These are phyloP conservation scores for Molossus molossus DNA, from an alignment of 2,797 vertebrate genomes.

Conservation along the genomic window DNA sequence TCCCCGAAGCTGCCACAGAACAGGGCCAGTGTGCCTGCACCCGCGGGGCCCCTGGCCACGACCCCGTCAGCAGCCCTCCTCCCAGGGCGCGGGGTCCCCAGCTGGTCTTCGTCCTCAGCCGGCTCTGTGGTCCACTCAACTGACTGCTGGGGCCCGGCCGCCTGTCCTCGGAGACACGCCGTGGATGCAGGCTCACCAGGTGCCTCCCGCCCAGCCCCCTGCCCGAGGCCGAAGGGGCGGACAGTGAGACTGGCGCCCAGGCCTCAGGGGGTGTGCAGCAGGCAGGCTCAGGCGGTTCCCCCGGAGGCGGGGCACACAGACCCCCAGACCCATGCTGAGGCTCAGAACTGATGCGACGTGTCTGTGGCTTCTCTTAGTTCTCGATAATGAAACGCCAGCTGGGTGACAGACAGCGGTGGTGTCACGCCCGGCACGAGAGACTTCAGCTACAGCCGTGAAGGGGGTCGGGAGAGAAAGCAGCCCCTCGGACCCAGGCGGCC, in stretches of 20 bases:
- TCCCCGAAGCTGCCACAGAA: no score
- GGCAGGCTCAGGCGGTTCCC: background rate
- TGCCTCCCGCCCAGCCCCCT: background rate
- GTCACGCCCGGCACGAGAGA: background rate
- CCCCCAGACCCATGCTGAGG: rapidly evolving
- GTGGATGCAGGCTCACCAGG: background rate
- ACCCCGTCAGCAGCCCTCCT: background rate
- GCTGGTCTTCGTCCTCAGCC: rapidly evolving
- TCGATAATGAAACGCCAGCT: background rate
- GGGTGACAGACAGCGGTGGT: rapidly evolving
- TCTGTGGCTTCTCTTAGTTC: rapidly evolving
- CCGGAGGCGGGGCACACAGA: rapidly evolving
- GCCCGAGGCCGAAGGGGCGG: background rate
- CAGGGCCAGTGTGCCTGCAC: background rate
- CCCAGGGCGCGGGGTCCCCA: background rate
- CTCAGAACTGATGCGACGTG: background rate
- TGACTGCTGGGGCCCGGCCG: background rate
- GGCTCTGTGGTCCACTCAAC: background rate
- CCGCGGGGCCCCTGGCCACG: background rate
- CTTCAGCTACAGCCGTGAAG: background rate
- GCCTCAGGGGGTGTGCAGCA: no score
- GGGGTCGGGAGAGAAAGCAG: background rate
- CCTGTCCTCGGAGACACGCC: background rate
- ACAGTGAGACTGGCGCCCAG: no score
- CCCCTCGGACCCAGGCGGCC: no score